Evolutionary conservation across 1,140 invertebrate species (phyloP).

Genomic region (Leptinotarsa lineolata): DNA sequence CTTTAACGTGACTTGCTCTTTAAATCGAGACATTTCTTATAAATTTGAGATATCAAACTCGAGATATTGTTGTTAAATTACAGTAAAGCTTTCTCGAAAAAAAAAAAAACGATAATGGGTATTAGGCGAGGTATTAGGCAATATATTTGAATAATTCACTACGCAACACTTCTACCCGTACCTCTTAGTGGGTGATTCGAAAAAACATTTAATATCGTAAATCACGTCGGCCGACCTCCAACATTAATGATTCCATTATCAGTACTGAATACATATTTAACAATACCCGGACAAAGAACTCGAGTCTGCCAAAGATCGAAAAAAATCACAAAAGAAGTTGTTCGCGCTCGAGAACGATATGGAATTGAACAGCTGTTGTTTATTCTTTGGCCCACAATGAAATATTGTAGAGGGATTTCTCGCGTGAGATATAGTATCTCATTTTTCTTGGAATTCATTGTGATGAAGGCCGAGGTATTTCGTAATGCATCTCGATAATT

Average conservation of each 20-base stretch:
- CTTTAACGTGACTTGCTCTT: no score
- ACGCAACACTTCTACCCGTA: no score
- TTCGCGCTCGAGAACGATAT: not conserved
- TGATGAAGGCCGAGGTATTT: not conserved
- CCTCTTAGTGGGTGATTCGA: no score
- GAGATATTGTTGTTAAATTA: no score
- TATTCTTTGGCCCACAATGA: not conserved
- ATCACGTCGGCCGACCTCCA: no score
- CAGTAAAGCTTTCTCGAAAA: no score
- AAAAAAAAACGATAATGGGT: no score
- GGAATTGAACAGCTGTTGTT: slow-evolving; percentile 3
- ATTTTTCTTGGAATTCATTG: not conserved
- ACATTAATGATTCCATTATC: not conserved
- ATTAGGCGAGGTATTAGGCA: no score
- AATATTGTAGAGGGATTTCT: not conserved
- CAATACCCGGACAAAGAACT: not conserved
- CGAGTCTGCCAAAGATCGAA: not conserved
- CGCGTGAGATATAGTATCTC: not conserved
- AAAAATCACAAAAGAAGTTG: not conserved
- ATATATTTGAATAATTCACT: no score
- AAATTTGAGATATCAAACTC: no score
- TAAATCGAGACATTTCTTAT: no score
- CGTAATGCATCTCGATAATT: not conserved
- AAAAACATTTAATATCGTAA: no score
- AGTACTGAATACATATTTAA: not conserved